phyloP scores from a whole-genome alignment of 1,140 invertebrate genomes.

The Drosophila pectinifera region DNA sequence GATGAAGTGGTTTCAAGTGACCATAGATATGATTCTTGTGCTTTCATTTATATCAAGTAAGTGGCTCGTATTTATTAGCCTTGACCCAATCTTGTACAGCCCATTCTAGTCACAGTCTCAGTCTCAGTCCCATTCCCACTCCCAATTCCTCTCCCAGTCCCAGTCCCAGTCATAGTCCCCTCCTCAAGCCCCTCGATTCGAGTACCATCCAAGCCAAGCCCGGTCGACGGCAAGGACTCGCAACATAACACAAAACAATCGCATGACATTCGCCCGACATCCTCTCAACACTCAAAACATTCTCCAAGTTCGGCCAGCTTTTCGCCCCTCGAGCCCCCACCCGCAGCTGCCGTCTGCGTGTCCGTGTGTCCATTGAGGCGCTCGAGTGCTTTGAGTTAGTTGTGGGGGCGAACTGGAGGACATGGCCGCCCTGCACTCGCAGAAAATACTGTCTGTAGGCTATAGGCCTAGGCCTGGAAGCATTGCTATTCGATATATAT shows the following conservation, averaged over 20 bases:
- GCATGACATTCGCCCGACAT: slow-evolving; percentile 76
- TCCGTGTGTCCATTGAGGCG: slow-evolving; percentile 41
- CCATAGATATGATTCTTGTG: slow-evolving; percentile 84
- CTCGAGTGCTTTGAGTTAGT: slow-evolving; percentile 36
- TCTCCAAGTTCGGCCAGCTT: slow-evolving; percentile 51
- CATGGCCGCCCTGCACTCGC: slow-evolving; percentile 7
- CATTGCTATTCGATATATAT: no score
- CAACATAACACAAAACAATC: slow-evolving; percentile 74
- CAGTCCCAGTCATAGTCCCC: not conserved
- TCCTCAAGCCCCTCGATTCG: slow-evolving; percentile 25
- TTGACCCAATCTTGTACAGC: slow-evolving; percentile 7
- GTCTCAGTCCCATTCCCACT: not conserved
- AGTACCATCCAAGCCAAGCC: slow-evolving; percentile 70
- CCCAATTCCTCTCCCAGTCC: slow-evolving; percentile 1
- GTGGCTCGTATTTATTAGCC: slow-evolving; percentile 71
- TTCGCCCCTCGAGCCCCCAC: not conserved
- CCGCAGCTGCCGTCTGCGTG: slow-evolving; percentile 2
- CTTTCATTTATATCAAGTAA: slow-evolving; percentile 84
- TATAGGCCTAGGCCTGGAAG: no score
- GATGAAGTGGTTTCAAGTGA: slow-evolving; percentile 84
- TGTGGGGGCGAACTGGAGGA: slow-evolving; percentile 22
- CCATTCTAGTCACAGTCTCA: not conserved
- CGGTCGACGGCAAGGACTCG: slow-evolving; percentile 47
- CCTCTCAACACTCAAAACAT: slow-evolving; percentile 63
- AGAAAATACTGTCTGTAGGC: no score